Evolutionary conservation across 2,113 vertebrate genomes (phyloP), one percentile per base, ranked within the genome.

Genomic region (Mellivora capensis): DNA sequence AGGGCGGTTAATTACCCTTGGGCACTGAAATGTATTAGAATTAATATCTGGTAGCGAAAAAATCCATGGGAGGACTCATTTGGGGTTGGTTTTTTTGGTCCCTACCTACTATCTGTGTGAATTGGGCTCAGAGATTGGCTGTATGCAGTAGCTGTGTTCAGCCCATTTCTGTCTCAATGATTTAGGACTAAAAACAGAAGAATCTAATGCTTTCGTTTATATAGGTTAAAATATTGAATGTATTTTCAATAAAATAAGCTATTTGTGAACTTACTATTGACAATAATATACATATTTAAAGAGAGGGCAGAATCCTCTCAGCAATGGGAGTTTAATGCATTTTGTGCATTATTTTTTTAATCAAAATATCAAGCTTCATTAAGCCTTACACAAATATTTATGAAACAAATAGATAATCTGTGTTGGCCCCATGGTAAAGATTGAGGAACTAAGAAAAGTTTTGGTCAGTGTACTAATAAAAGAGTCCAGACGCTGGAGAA

Each of bases 371-470:
- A 79, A 80, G 4, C 27, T 37, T 14, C 27, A 84, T 23, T 93
- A 52, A 96, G n/a, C 27, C 23, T 91, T 81, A 34, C 76, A 76
- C 54, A 95, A 74, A 89, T 49, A 93, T 71, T 90, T 89, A 39
- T 85, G 72, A 81, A 72, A 34, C 25, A 90, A 80, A 86, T 94
- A 83, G 42, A 18, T 86, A 47, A 69, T 18, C 80, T 52, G 37
- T 42, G 61, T 88, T 86, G 21, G 39, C 6, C 49, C 89, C 95
- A 95, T 95, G 97, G 90, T 95, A 89, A 89, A 95, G 77, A 87
- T 2, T 57, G 37, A 88, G 42, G 96, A 74, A 95, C 64, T 90
- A 62, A 96, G 77, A n/a, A 71, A 93, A 95, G 31, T 87, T 92
- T 34, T 25, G n/a, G 49, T 62, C 64, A 90, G 25, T 77, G 67